These are phyloP conservation scores for Sebastes matsubarae DNA, from an alignment of 2,797 vertebrate species.

Conservation along the genomic window DNA sequence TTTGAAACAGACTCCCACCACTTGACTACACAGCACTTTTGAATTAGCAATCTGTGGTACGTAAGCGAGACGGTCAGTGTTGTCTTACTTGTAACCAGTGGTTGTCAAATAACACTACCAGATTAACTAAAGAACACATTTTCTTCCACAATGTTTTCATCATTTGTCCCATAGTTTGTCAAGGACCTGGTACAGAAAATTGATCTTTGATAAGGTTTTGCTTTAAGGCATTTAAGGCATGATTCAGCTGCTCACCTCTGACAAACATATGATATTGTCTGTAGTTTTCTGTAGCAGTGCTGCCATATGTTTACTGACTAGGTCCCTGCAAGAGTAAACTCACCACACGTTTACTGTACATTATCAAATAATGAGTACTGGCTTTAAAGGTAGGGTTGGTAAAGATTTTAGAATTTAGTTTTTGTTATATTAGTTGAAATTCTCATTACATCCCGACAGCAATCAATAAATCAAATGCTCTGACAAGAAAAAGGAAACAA, in stretches of 20 bases:
- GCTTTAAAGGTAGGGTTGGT: not conserved
- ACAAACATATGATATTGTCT: not conserved
- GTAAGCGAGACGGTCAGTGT: not conserved
- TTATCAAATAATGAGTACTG: not conserved
- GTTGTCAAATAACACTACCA: not conserved
- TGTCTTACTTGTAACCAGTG: not conserved
- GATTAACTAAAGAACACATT: not conserved
- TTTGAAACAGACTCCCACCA: constrained; percentile 3
- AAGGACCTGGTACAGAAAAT: not conserved
- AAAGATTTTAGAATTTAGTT: too few relatives aligned
- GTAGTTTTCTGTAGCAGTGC: not conserved
- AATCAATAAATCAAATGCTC: too few relatives aligned
- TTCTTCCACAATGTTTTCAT: not conserved
- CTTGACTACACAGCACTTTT: constrained; percentile 15
- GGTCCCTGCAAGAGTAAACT: not conserved
- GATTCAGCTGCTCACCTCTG: not conserved
- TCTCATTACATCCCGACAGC: accelerated
- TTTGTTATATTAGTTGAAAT: too few relatives aligned
- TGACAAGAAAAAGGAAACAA: too few relatives aligned
- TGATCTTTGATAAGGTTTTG: not conserved
- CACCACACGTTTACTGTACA: not conserved
- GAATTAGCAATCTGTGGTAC: constrained; percentile 9
- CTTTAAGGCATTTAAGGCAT: not conserved
- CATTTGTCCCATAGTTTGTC: not conserved
- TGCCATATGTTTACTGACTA: not conserved